These are phyloP conservation scores for Solenopsis invicta DNA, from an alignment of 1,140 invertebrate genomes.

Conservation along the genomic window DNA sequence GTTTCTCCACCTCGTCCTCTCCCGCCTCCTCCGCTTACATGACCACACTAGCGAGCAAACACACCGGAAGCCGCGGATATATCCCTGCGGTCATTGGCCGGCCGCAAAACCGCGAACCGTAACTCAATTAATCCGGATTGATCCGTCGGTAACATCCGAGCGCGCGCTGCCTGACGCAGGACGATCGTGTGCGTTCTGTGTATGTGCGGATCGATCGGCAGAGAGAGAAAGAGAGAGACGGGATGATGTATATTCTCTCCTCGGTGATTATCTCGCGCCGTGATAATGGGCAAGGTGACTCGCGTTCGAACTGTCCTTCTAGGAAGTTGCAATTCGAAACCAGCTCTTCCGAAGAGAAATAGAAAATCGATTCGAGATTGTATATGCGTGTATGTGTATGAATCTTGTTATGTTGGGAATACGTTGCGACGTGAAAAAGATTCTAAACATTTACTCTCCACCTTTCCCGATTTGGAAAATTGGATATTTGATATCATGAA, in stretches of 20 bases:
- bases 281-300: slow-evolving; percentile 27
- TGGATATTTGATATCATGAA: background rate
- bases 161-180: slow-evolving; percentile 13
- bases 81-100: slow-evolving; percentile 79
- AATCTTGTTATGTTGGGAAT: background rate
- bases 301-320: background rate
- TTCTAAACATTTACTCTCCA: background rate
- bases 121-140: slow-evolving; percentile 85
- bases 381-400: too few species aligned
- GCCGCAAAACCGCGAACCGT: slow-evolving; percentile 81
- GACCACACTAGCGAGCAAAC: slow-evolving; percentile 60
- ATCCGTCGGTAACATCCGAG: slow-evolving; percentile 75
- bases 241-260: slow-evolving; percentile 2
- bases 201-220: slow-evolving; percentile 51
- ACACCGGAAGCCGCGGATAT: slow-evolving; percentile 75
- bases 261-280: slow-evolving; percentile 31
- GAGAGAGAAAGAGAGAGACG: background rate
- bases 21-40: slow-evolving; percentile 27
- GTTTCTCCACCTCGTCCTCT: background rate
- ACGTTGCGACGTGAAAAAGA: background rate
- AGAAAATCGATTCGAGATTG: background rate
- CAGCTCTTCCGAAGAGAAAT: background rate
- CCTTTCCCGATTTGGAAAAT: background rate
- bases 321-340: slow-evolving; percentile 1
- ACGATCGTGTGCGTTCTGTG: slow-evolving; percentile 13